Conservation (phyloP, 1,140 invertebrate genomes). For the Rhopalosiphum maidis region DNA sequence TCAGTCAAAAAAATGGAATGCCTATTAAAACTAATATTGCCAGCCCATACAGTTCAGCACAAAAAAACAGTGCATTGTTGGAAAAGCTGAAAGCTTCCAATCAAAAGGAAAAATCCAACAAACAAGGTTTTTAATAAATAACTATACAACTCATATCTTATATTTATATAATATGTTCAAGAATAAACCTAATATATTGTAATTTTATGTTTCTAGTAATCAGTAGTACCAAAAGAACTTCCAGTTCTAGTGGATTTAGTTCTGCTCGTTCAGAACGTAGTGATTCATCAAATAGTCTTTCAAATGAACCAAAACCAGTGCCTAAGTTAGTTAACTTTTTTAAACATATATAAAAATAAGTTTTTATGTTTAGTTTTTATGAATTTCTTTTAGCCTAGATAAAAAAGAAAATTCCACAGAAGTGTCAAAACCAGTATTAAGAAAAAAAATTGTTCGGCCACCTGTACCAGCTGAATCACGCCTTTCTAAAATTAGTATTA, state of each 20-base stretch:
- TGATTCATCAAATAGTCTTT: constrained; percentile 70
- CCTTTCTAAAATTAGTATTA: constrained; percentile 50
- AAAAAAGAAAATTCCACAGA: constrained; percentile 47
- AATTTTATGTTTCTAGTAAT: constrained; percentile 47
- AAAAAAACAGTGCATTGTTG: constrained; percentile 48
- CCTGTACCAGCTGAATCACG: constrained; percentile 43
- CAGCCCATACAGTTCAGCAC: constrained; percentile 53
- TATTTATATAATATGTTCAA: background rate
- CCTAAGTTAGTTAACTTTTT: background rate
- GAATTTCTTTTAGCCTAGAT: constrained; percentile 10
- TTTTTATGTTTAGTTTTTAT: background rate
- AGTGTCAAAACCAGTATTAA: constrained; percentile 38
- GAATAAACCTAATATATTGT: background rate
- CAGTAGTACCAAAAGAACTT: constrained; percentile 80
- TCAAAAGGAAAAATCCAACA: constrained; percentile 45
- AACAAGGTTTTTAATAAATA: constrained; percentile 47
- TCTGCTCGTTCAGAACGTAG: constrained; percentile 86
- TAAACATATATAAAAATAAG: background rate
- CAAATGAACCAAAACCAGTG: constrained; percentile 63
- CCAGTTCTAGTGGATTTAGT: constrained; percentile 87
- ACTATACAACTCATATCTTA: background rate
- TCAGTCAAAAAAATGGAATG: constrained; percentile 51
- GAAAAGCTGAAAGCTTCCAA: constrained; percentile 49
- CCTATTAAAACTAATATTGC: constrained; percentile 45
- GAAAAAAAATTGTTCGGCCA: constrained; percentile 48